Percentiles rank a stretch among this genome's conserved stretches.
These are phyloP conservation scores for Globicephala melas DNA, from an alignment of 2,113 vertebrate species.

Conservation along the genomic window DNA sequence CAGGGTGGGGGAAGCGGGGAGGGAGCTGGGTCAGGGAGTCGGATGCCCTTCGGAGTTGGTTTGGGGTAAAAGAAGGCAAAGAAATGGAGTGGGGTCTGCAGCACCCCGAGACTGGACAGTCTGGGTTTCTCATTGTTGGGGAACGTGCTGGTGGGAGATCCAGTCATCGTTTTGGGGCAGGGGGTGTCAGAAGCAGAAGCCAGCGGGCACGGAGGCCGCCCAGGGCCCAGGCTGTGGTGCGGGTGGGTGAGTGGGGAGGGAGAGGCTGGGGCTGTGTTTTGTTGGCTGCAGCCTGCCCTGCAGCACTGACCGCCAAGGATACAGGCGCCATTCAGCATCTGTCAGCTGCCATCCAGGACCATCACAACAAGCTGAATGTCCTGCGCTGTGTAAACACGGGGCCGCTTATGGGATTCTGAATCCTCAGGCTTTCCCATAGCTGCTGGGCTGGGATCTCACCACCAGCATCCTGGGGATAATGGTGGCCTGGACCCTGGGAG, in stretches of 20 bases:
- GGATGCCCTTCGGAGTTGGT: background rate
- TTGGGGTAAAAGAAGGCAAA: background rate
- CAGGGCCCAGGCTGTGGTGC: background rate
- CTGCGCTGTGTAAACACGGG: accelerated
- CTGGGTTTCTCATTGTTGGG: accelerated
- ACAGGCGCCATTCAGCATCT: background rate
- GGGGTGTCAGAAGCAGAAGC: too few species aligned
- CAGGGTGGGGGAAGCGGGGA: accelerated
- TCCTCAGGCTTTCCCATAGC: too few species aligned
- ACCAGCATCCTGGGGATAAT: background rate
- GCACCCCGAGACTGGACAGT: accelerated
- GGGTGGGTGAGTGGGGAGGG: accelerated
- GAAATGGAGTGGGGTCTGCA: background rate
- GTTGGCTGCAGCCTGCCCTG: background rate
- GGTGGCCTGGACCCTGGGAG: background rate
- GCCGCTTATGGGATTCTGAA: background rate
- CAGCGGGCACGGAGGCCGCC: too few species aligned
- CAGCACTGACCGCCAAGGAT: background rate
- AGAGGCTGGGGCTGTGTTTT: too few species aligned
- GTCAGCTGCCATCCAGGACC: background rate
- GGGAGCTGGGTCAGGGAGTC: background rate
- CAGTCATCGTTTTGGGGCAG: accelerated
- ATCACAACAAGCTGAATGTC: accelerated
- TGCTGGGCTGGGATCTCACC: background rate
- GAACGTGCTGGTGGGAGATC: accelerated